Percentiles rank a stretch among this genome's conserved stretches.
Evolutionary conservation across 2,888 invertebrate genomes (phyloP).

Genomic region (Hofmannophila pseudospretella): DNA sequence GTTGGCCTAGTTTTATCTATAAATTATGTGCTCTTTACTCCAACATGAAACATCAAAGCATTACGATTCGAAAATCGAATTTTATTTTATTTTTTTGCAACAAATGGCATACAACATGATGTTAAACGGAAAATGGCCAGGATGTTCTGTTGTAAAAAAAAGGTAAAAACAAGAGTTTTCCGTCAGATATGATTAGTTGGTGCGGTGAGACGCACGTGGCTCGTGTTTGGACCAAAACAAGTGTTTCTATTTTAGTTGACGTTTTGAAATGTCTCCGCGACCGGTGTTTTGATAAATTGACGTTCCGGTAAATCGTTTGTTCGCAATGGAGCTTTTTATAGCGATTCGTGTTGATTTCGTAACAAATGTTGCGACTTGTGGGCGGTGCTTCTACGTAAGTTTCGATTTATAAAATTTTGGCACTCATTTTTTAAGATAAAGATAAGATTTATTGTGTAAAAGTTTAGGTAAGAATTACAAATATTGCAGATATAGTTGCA

Average conservation of each 20-base stretch:
- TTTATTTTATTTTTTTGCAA: constrained; percentile 29
- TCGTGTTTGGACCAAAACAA: constrained; percentile 35
- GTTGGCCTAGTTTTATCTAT: constrained; percentile 49
- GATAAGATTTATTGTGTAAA: too few species aligned
- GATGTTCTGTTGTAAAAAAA: constrained; percentile 5
- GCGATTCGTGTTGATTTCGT: constrained; percentile 4
- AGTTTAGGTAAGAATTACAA: too few species aligned
- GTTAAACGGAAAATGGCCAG: constrained; percentile 11
- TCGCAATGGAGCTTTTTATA: constrained; percentile 10
- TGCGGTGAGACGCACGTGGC: constrained; percentile 40
- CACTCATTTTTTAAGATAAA: too few species aligned
- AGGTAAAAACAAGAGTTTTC: constrained; percentile 11
- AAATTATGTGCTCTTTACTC: constrained; percentile 35
- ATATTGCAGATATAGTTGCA: too few species aligned
- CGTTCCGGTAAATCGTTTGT: constrained; percentile 16
- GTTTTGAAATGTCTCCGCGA: constrained; percentile 33
- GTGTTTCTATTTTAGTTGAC: constrained; percentile 40
- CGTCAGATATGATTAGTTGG: constrained; percentile 53
- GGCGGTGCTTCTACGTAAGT: constrained; percentile 1
- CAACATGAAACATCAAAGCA: constrained; percentile 45
- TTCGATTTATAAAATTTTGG: neutral
- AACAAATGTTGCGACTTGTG: neutral
- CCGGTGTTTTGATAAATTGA: constrained; percentile 37
- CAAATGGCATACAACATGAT: constrained; percentile 12
- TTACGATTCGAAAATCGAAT: constrained; percentile 11